Conservation (phyloP, 2,797 vertebrate genomes). For the Anniella stebbinsi region DNA sequence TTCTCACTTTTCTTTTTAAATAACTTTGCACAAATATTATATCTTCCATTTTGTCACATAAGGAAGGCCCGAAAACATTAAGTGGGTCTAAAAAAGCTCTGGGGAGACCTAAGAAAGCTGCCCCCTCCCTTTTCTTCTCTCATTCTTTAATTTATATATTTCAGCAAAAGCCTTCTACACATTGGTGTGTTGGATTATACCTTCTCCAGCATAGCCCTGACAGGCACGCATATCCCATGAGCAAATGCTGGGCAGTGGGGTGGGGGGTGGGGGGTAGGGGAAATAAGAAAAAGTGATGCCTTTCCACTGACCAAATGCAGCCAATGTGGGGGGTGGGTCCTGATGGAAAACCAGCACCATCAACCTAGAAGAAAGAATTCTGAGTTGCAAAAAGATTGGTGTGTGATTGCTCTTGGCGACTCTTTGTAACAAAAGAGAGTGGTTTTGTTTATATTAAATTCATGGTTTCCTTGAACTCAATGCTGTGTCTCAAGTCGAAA, state of each 20-base stretch:
- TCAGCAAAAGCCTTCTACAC: neutral
- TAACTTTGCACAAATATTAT: neutral
- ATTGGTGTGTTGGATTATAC: neutral
- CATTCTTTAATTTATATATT: constrained; percentile 5
- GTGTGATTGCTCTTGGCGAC: neutral
- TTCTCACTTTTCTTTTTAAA: neutral
- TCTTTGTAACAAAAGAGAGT: neutral
- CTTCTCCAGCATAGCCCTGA: neutral
- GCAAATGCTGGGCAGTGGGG: neutral
- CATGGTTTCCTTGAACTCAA: constrained; percentile 20
- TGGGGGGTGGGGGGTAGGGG: neutral
- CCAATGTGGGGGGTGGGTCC: neutral
- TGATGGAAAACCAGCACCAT: constrained; percentile 2
- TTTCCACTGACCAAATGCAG: neutral
- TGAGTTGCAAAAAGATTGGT: constrained; percentile 7
- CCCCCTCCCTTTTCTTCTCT: neutral
- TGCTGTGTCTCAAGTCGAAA: neutral
- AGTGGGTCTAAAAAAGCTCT: neutral
- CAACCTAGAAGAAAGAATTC: neutral
- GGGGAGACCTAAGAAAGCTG: neutral
- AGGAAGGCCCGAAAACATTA: neutral
- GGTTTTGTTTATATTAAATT: constrained; percentile 12
- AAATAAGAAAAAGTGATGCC: neutral
- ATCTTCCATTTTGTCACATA: neutral
- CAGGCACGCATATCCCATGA: neutral